Conservation (phyloP, 2,888 invertebrate species). For the Troilus luridus region DNA sequence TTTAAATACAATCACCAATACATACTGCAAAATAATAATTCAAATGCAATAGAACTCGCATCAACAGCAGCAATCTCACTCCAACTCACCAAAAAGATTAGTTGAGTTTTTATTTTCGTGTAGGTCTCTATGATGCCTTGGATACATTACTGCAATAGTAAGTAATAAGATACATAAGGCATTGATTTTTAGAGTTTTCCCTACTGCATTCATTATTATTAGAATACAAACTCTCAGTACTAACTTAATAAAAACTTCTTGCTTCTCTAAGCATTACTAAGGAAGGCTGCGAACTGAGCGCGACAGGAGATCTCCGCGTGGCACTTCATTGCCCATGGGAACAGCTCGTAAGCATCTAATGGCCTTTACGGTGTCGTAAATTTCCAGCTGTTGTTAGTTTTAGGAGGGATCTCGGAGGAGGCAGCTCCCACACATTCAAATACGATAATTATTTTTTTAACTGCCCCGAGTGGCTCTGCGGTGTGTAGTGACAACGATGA, state of each 20-base stretch:
- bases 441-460: slow-evolving; percentile 46
- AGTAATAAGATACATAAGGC: too few species aligned
- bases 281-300: neutral
- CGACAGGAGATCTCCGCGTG: neutral
- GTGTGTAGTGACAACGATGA: slow-evolving; percentile 39
- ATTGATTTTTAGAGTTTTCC: too few species aligned
- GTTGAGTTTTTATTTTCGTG: too few species aligned
- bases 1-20: too few species aligned
- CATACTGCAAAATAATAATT: too few species aligned
- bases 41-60: too few species aligned
- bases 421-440: slow-evolving; percentile 41
- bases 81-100: too few species aligned
- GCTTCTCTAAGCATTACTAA: neutral
- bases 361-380: slow-evolving; percentile 9
- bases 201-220: too few species aligned
- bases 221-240: neutral
- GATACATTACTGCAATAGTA: too few species aligned
- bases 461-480: neutral
- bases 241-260: neutral
- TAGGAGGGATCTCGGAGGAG: neutral
- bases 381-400: slow-evolving; percentile 43
- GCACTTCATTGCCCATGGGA: neutral
- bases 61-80: too few species aligned
- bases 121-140: too few species aligned
- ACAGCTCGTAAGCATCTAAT: slow-evolving; percentile 16